Conservation (phyloP, 37 sponge, comb jelly and placozoan species). For the Cladorhizidae sp. region DNA sequence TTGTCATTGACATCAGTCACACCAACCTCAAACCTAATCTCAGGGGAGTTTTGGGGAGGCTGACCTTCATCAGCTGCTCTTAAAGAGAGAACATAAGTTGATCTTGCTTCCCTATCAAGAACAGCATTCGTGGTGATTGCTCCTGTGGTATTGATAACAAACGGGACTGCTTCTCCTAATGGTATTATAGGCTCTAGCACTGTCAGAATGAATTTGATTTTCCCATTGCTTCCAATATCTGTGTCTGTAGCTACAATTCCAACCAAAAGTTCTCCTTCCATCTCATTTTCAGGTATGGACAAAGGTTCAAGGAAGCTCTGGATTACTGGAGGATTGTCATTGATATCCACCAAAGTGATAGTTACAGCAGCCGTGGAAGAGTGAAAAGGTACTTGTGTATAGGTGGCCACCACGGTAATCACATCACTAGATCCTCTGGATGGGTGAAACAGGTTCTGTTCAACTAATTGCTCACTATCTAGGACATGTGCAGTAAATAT, state of each 20-base stretch:
- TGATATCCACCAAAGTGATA: constrained; percentile 48
- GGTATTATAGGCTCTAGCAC: background rate
- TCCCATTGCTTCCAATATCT: constrained; percentile 43
- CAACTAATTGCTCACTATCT: constrained; percentile 66
- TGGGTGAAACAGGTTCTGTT: constrained; percentile 25
- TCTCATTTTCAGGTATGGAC: constrained; percentile 7
- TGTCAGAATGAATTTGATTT: background rate
- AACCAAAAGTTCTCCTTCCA: background rate
- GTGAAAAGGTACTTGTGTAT: constrained; percentile 12
- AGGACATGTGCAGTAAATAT: constrained; percentile 49
- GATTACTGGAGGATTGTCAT: constrained; percentile 66
- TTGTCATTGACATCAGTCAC: constrained; percentile 78
- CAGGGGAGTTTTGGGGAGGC: background rate
- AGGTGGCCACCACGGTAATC: constrained; percentile 19
- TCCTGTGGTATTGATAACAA: constrained; percentile 17
- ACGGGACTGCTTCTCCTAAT: background rate
- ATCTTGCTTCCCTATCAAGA: constrained; percentile 39
- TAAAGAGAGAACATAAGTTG: constrained; percentile 8
- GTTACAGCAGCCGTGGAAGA: background rate
- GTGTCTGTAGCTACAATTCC: constrained; percentile 21
- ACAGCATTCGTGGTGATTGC: constrained; percentile 1
- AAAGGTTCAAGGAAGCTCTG: background rate
- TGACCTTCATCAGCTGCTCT: constrained; percentile 50
- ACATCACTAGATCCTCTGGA: constrained; percentile 6
- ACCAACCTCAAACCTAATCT: background rate